These are phyloP conservation scores for Scophthalmus maximus DNA, from an alignment of 2,113 vertebrate species.

Conservation along the genomic window DNA sequence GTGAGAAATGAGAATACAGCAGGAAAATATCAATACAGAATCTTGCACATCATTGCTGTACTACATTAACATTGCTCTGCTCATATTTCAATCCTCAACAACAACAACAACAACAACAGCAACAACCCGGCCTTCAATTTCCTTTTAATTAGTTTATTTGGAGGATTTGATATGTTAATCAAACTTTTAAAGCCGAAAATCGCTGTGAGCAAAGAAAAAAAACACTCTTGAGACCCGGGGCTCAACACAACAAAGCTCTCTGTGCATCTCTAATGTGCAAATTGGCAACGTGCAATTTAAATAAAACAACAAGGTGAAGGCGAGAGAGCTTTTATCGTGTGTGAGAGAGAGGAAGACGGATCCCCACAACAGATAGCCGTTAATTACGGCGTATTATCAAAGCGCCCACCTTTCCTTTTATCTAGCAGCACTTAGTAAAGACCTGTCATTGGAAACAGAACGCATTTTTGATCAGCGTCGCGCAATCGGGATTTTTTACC, in stretches of 20 bases:
- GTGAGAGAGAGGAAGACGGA: slow-evolving; percentile 20
- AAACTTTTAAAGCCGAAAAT: slow-evolving; percentile 9
- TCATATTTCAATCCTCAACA: too few species aligned
- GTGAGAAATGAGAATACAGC: too few species aligned
- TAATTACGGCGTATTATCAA: slow-evolving; percentile 33
- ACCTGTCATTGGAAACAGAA: slow-evolving; percentile 15
- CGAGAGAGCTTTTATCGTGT: slow-evolving; percentile 41
- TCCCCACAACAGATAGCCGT: slow-evolving; percentile 3
- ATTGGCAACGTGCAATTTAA: not conserved
- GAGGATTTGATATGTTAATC: slow-evolving; percentile 26
- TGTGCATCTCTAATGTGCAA: slow-evolving; percentile 26
- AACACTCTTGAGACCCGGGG: slow-evolving; percentile 23
- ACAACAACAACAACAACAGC: too few species aligned
- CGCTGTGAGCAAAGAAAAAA: slow-evolving; percentile 4
- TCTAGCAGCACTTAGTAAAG: slow-evolving; percentile 26
- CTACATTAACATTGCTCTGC: not conserved
- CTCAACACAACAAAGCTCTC: slow-evolving; percentile 14
- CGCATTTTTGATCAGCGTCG: not conserved
- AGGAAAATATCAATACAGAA: too few species aligned
- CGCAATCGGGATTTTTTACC: not conserved
- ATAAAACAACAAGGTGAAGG: slow-evolving; percentile 4
- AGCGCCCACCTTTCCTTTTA: slow-evolving; percentile 43
- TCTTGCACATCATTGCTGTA: not conserved
- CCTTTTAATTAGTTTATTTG: slow-evolving; percentile 35
- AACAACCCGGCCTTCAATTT: slow-evolving; percentile 5